These are phyloP conservation scores for Grallaria varia DNA, from an alignment of 2,113 vertebrate species.

Conservation along the genomic window DNA sequence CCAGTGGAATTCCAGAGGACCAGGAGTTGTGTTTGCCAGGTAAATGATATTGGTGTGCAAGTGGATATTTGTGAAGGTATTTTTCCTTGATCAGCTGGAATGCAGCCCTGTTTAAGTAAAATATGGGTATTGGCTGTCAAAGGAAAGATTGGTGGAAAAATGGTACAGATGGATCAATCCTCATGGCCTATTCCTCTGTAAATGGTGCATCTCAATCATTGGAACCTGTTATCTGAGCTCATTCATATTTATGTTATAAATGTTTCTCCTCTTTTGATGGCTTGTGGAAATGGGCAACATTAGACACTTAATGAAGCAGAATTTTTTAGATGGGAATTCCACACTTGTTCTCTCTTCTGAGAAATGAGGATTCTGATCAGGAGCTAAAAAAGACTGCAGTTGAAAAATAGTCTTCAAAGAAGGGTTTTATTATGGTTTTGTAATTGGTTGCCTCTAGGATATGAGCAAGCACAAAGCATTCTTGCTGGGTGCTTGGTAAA, in stretches of 20 bases:
- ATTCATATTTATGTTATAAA: background rate
- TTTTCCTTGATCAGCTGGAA: background rate
- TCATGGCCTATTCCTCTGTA: background rate
- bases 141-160: background rate
- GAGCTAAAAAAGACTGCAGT: background rate
- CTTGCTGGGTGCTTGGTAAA: background rate
- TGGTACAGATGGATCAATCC: background rate
- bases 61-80: background rate
- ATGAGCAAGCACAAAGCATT: background rate
- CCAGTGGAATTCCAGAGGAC: background rate
- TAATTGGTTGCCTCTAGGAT: background rate
- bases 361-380: background rate
- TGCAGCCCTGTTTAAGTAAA: background rate
- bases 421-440: background rate
- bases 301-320: background rate
- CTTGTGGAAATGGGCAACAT: background rate
- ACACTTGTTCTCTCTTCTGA: background rate
- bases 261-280: background rate
- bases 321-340: background rate
- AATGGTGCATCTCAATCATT: background rate
- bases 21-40: background rate
- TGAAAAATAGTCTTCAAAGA: conserved; percentile 10
- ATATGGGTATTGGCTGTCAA: background rate
- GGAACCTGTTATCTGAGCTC: background rate
- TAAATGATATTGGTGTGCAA: background rate